Conservation (phyloP, 2,113 vertebrate genomes). For the Rhodinocichla rosea region DNA sequence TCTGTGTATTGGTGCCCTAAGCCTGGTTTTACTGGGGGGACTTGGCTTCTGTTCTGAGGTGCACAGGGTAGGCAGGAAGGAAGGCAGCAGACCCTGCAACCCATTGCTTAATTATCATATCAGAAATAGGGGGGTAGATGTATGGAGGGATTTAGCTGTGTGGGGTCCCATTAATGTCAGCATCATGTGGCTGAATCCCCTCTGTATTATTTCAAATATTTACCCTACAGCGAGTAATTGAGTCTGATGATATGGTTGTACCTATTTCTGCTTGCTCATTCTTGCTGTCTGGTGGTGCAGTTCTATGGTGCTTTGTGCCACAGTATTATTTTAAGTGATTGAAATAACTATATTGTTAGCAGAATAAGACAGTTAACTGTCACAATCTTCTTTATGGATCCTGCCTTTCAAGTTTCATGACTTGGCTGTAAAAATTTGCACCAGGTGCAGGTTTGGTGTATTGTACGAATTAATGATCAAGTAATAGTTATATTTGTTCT, state of each 20-base stretch:
- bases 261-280: accelerated
- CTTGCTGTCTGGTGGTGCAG: neutral
- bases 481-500: neutral
- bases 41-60: neutral
- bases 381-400: neutral
- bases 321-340: neutral
- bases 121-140: neutral
- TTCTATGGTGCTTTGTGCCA: neutral
- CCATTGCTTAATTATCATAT: neutral
- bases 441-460: neutral
- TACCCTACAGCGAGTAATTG: neutral
- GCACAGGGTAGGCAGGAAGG: neutral
- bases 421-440: neutral
- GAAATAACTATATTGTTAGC: neutral
- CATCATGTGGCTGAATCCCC: neutral
- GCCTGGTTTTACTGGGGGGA: neutral
- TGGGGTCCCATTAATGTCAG: neutral
- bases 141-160: neutral
- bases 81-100: neutral
- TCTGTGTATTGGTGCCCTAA: conserved; percentile 1
- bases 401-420: neutral
- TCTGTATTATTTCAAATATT: neutral
- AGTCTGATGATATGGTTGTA: neutral
- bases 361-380: neutral
- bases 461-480: neutral